Base-by-base conservation (phyloP, 1,140 invertebrate genomes). In the Drosophila sechellia region DNA sequence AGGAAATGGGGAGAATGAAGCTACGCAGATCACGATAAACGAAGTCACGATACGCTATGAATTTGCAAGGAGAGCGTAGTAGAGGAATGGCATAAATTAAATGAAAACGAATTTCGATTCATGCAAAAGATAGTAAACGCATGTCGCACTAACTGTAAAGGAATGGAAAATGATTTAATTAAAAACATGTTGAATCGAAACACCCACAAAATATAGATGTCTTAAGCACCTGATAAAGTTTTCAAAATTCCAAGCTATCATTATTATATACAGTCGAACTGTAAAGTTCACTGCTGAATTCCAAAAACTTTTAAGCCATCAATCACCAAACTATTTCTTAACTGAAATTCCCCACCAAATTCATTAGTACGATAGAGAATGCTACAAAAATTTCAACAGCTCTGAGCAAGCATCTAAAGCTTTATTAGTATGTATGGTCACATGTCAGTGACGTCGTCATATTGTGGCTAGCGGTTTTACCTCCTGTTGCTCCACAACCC, bases 351-450 rank as follows among this genome's bases (percentile, higher is more conserved):
- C 45, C 49, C 40, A 49, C 11, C 37, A 37, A 73, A 73, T 56
- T 54, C 70, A 74, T 74, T 61, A 55, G 39, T 22, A 27, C 43
- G 31, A 50, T 35, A 50, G 70, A 53, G 69, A 64, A 70, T 70
- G 43, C 17, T 40, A 43, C 31, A 63, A 66, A 53, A 68, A 66
- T 60, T 43, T 61, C 63, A 65, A 60, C 73, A 64, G 79, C 52
- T 59, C 22, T 10, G 34, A 58, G 78, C 52, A 20, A 63, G 65
- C 61, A 72, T 79, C 79, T 79, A 83, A 79, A 70, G 79, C 57
- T 77, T 83, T 87, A 87, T 87, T 87, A 87, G 83, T 87, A 83
- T 87, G 83, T 87, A 73, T 61, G 66, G 79, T 78, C 69, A 70
- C 76, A 80, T 80, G 77, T 75, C 77, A 61, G 64, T 46, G 58